Evolutionary conservation across 1,140 invertebrate species (phyloP).

Genomic region (Drosophila subpulchrella): DNA sequence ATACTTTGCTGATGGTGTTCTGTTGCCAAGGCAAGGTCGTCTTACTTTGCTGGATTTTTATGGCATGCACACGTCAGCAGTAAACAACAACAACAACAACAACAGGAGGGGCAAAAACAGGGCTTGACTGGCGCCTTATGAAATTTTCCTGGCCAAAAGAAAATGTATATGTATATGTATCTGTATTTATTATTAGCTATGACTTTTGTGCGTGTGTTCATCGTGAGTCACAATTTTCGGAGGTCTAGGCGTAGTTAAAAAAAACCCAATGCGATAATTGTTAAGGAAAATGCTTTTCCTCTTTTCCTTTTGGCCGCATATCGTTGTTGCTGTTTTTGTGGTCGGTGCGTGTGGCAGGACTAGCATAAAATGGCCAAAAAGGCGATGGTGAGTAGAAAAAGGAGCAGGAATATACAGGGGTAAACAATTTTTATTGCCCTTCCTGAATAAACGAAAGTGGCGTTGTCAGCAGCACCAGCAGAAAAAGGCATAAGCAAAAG

Average conservation of each 20-base stretch:
- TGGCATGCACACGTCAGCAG: constrained; percentile 72
- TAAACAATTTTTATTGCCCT: constrained; percentile 65
- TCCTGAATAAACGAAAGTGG: constrained; percentile 57
- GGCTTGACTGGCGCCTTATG: constrained; percentile 19
- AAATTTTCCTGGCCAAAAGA: constrained; percentile 27
- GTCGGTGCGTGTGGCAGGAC: constrained; percentile 52
- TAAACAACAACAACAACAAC: constrained; percentile 29
- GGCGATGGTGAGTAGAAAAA: constrained; percentile 3
- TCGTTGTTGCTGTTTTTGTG: constrained; percentile 13
- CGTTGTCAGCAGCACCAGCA: constrained; percentile 68
- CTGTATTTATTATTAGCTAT: constrained; percentile 60
- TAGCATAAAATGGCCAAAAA: constrained; percentile 57
- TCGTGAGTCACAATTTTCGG: constrained; percentile 27
- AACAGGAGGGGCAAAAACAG: background rate
- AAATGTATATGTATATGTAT: constrained; percentile 21
- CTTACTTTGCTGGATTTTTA: constrained; percentile 64
- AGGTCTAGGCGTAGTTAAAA: constrained; percentile 24
- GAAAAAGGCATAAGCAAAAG: constrained; percentile 8
- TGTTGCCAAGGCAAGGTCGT: constrained; percentile 47
- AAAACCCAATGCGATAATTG: constrained; percentile 68
- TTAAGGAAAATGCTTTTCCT: constrained; percentile 37
- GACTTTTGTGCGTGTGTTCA: constrained; percentile 45
- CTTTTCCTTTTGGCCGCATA: background rate
- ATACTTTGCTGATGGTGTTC: constrained; percentile 7
- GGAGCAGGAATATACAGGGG: constrained; percentile 12